Evolutionary conservation across 2,797 vertebrate species (phyloP).

Genomic region (Acomys russatus): DNA sequence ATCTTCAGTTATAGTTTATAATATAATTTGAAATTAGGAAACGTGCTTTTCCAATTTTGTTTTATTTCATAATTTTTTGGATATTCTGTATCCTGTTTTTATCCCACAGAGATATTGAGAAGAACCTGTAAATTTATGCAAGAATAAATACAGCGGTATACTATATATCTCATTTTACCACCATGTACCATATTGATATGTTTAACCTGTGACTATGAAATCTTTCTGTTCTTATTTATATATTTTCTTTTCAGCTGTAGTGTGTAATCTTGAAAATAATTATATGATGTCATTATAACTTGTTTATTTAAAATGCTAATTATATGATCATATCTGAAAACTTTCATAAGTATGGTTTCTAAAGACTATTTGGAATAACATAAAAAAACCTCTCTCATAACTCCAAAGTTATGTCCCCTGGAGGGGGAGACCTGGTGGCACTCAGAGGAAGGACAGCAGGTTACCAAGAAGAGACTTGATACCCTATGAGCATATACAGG

Average conservation of each 20-base stretch:
- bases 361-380: background rate
- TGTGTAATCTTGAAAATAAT: conserved; percentile 13
- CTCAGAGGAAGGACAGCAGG: too few species aligned
- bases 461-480: too few species aligned
- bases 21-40: conserved; percentile 35
- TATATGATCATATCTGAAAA: conserved; percentile 34
- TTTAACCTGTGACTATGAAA: background rate
- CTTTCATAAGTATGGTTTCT: background rate
- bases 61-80: background rate
- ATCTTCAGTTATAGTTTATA: conserved; percentile 4
- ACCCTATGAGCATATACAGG: too few species aligned
- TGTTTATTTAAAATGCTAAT: conserved; percentile 35
- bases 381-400: background rate
- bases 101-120: background rate
- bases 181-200: background rate
- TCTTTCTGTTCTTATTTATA: background rate
- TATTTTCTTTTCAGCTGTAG: background rate
- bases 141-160: background rate
- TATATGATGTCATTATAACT: background rate
- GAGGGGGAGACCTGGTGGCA: too few species aligned
- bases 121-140: background rate
- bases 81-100: background rate
- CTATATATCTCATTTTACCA: background rate
- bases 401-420: conserved; percentile 9
- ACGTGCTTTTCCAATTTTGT: background rate